These are phyloP conservation scores for Empidonax traillii DNA, from an alignment of 2,113 vertebrate genomes.

Conservation along the genomic window DNA sequence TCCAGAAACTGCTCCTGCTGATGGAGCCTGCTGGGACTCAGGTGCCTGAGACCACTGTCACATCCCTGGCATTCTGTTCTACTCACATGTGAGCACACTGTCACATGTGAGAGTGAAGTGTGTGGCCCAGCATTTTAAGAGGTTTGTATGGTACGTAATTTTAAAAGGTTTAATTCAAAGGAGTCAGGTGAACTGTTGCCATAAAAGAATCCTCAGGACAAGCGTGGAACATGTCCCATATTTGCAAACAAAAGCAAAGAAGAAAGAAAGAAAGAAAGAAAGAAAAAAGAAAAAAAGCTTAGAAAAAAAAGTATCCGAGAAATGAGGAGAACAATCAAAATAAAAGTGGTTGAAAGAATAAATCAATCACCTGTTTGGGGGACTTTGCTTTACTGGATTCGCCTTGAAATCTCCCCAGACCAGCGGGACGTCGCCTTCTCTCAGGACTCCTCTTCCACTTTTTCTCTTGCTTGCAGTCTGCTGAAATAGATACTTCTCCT, in stretches of 20 bases:
- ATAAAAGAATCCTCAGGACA: neutral
- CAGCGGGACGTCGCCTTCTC: constrained; percentile 1
- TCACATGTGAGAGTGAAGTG: neutral
- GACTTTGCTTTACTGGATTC: constrained; percentile 35
- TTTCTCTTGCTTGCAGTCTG: constrained; percentile 41
- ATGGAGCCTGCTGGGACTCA: neutral
- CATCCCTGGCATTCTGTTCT: neutral
- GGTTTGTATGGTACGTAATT: neutral
- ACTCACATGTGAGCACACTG: neutral
- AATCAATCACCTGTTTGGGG: constrained; percentile 70
- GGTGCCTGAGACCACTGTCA: neutral
- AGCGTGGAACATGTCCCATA: neutral
- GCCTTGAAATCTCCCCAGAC: constrained; percentile 7
- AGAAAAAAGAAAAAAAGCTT: neutral
- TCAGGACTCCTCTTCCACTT: constrained; percentile 69
- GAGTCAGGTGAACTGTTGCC: neutral
- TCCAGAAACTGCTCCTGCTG: neutral
- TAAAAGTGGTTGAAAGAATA: neutral
- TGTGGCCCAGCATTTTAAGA: neutral
- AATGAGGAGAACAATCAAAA: neutral
- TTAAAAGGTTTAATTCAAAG: neutral
- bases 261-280: neutral
- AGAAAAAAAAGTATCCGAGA: neutral
- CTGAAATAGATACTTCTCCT: constrained; percentile 88
- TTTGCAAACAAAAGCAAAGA: neutral